These are phyloP conservation scores for Adela reaumurella DNA, from an alignment of 2,888 invertebrate genomes.

Conservation along the genomic window DNA sequence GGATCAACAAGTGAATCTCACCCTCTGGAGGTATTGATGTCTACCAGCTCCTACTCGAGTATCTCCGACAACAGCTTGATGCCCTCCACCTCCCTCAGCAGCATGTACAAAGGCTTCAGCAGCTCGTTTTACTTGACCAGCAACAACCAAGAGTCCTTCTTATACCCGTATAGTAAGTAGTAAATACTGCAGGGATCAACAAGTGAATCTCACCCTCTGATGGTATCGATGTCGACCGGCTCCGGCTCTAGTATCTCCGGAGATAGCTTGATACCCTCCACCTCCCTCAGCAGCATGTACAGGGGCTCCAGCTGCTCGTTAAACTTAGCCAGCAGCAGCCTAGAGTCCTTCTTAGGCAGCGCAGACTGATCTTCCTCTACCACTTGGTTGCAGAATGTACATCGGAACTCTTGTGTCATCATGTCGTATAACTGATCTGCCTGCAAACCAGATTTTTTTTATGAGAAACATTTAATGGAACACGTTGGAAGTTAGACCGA, in stretches of 20 bases:
- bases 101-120: conserved; percentile 84
- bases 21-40: conserved; percentile 81
- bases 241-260: conserved; percentile 94
- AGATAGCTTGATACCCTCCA: conserved; percentile 89
- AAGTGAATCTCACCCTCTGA: conserved; percentile 69
- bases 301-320: conserved; percentile 92
- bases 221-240: conserved; percentile 84
- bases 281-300: conserved; percentile 84
- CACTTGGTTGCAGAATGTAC: conserved; percentile 84
- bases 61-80: conserved; percentile 90
- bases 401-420: conserved; percentile 79
- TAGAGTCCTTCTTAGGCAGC: conserved; percentile 88
- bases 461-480: too few species aligned
- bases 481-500: too few species aligned
- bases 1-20: too few species aligned
- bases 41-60: conserved; percentile 91
- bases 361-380: conserved; percentile 95
- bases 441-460: conserved; percentile 25
- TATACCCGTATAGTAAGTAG: too few species aligned
- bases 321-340: conserved; percentile 85
- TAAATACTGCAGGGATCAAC: too few species aligned
- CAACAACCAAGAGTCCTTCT: conserved; percentile 84
- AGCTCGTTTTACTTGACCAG: conserved; percentile 94
- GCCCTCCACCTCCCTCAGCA: conserved; percentile 88
- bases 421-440: conserved; percentile 88